These are phyloP conservation scores for Zeugodacus cucurbitae DNA, from an alignment of 1,140 invertebrate genomes.

Conservation along the genomic window DNA sequence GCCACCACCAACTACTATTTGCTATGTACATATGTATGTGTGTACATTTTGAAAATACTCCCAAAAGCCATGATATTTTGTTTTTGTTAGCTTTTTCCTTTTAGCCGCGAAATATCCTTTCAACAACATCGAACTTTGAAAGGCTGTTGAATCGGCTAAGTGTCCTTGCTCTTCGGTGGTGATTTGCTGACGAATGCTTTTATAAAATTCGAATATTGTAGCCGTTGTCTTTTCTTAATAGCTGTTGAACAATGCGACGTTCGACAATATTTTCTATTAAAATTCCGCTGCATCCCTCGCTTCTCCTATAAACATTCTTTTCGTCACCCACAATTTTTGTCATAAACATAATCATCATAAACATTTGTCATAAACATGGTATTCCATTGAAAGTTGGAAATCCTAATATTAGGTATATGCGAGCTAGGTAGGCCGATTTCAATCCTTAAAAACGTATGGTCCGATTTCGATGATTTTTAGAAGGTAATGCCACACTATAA, in stretches of 20 bases:
- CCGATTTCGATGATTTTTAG: too few species aligned
- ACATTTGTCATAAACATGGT: too few species aligned
- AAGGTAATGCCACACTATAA: too few species aligned
- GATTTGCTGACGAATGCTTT: not conserved
- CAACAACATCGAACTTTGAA: not conserved
- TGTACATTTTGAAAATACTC: not conserved
- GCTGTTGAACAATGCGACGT: slow-evolving; percentile 51
- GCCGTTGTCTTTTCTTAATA: slow-evolving; percentile 58
- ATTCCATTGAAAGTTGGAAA: too few species aligned
- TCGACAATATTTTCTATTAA: slow-evolving; percentile 64
- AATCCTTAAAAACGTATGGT: too few species aligned
- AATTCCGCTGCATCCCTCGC: slow-evolving; percentile 54
- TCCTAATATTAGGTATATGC: too few species aligned
- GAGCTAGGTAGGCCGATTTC: too few species aligned
- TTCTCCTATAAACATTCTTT: slow-evolving; percentile 42
- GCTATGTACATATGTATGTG: too few species aligned
- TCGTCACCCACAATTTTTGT: too few species aligned
- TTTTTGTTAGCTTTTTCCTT: not conserved
- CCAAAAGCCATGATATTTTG: not conserved
- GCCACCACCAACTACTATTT: not conserved
- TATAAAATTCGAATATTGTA: not conserved
- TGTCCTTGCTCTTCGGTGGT: not conserved
- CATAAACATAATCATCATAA: too few species aligned
- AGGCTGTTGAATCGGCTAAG: not conserved
- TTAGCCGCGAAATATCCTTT: slow-evolving; percentile 39